Percentiles rank a stretch among this genome's conserved stretches.
Evolutionary conservation across 2,888 invertebrate species (phyloP).

Genomic region (Euphydryas editha): DNA sequence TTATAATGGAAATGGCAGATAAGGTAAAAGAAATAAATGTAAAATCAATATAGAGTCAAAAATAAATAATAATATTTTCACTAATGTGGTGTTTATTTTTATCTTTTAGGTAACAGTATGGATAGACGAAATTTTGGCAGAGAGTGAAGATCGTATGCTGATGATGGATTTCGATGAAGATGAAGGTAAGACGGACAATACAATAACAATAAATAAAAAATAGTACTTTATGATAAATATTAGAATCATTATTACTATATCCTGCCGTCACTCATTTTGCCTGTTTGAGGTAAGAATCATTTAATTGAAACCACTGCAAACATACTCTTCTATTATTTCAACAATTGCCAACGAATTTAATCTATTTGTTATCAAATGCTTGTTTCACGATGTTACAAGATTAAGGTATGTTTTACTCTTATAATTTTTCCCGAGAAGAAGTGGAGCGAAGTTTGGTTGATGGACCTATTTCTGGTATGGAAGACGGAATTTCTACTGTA

Average conservation of each 20-base stretch:
- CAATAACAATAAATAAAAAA: neutral
- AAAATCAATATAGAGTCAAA: neutral
- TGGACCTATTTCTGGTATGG: conserved; percentile 30
- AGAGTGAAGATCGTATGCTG: conserved; percentile 76
- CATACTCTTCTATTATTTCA: too few relatives aligned
- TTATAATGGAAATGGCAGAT: conserved; percentile 76
- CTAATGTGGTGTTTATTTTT: too few relatives aligned
- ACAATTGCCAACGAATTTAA: conserved; percentile 30
- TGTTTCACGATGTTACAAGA: conserved; percentile 14
- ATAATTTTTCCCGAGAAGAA: conserved; percentile 58
- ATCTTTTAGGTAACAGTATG: conserved; percentile 69
- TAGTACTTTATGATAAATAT: too few relatives aligned
- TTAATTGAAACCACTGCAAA: conserved; percentile 38
- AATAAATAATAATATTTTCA: too few relatives aligned
- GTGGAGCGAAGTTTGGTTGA: conserved; percentile 57
- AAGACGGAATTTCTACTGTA: conserved; percentile 15
- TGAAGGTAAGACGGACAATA: conserved; percentile 59
- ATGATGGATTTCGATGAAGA: conserved; percentile 81
- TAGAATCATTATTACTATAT: neutral
- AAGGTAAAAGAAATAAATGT: conserved; percentile 59
- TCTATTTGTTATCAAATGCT: neutral
- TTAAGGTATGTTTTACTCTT: conserved; percentile 47
- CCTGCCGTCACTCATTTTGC: neutral
- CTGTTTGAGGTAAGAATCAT: conserved; percentile 51
- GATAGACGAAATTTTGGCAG: conserved; percentile 74